Base-by-base conservation (phyloP, 2,888 invertebrate species). In the Xylota sylvarum region DNA sequence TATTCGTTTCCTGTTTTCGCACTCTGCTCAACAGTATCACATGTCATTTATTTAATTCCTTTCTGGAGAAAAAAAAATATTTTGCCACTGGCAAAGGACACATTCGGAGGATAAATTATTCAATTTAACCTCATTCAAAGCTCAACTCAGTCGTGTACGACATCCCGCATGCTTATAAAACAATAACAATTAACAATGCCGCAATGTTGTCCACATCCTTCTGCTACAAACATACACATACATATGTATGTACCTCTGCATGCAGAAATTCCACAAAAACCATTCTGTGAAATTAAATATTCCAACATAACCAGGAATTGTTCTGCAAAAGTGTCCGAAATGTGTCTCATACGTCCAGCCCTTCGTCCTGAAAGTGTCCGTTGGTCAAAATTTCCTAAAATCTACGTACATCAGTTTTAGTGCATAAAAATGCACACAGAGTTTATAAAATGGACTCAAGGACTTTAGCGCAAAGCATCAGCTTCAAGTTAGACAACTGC, bases 281-380 rank as follows among this genome's bases (percentile, higher is more conserved):
- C 67, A 62, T 73, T 81, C 52, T 65, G 56, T 40, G 50, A 67
- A 77, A 69, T 80, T 73, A 73, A 62, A 78, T 73, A 81, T 62
- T 62, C 43, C 40, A 67, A 50, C 60, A 69, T 52, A 30, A 67
- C 56, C 58, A 65, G 58, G 56, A 65, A 43, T 65, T 56, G 37
- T 73, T 40, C 32, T 23, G 52, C 62, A 60, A 52, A 70, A 62
- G 30, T 78, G 43, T 35, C 32, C 14, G 50, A 43, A 37, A 14
- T 62, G 27, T 65, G 19, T 67, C 17, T 52, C 40, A 37, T 35
- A 19, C 17, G 14, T 37, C 17, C 19, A 12, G 4, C 10, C 17
- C 56, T 69, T 58, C 19, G 37, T 64, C 37, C 40, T 46, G 40
- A n/a, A 37, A 64, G 50, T 19, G 14, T 56, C 14, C 58, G 50